These are phyloP conservation scores for Eupeodes corollae DNA, from an alignment of 1,140 invertebrate genomes.

Conservation along the genomic window DNA sequence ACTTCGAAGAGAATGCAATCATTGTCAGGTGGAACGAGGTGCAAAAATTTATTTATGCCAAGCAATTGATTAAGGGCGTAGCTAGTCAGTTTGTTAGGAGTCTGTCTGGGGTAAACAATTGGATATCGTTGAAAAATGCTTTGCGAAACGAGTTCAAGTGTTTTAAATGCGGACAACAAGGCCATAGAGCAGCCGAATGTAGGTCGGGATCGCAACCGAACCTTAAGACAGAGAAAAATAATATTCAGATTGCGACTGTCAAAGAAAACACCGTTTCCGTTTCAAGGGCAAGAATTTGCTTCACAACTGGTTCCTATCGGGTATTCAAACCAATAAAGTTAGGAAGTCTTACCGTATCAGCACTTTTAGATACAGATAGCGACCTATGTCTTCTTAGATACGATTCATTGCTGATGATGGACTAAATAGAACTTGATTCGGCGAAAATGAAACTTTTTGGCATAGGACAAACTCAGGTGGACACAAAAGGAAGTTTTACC, in stretches of 20 bases:
- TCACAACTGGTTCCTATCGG: not conserved
- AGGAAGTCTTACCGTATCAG: not conserved
- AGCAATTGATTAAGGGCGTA: not conserved
- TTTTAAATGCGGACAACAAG: not conserved
- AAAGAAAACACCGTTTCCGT: too few species aligned
- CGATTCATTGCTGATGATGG: not conserved
- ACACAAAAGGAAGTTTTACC: not conserved
- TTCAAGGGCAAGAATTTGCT: too few species aligned
- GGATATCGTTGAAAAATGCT: not conserved
- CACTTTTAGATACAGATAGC: not conserved
- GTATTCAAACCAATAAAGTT: not conserved
- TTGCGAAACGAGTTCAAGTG: not conserved
- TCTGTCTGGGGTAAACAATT: not conserved
- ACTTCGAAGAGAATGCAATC: not conserved
- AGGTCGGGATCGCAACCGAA: too few species aligned
- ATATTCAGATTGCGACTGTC: too few species aligned
- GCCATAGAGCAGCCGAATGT: not conserved
- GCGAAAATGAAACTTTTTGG: not conserved
- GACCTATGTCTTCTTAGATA: not conserved
- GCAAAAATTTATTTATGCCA: not conserved
- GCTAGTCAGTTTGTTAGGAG: not conserved
- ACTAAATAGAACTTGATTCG: not conserved
- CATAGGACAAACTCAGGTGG: not conserved
- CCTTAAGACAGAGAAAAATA: too few species aligned
- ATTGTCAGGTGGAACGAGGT: not conserved